These are phyloP conservation scores for Nothoprocta pentlandii DNA, from an alignment of 2,113 vertebrate species.

Conservation along the genomic window DNA sequence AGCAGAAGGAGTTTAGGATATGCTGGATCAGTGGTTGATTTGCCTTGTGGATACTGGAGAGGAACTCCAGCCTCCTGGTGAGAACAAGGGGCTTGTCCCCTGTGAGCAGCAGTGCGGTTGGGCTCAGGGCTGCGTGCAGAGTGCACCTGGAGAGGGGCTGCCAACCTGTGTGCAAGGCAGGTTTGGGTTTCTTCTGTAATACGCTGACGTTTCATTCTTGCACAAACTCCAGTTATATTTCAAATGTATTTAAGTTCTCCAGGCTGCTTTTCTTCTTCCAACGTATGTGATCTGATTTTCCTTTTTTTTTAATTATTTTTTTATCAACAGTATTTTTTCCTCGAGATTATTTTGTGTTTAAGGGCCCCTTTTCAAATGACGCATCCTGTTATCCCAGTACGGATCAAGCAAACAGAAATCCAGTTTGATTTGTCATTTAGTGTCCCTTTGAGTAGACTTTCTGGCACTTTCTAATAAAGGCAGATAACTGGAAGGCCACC, in stretches of 20 bases:
- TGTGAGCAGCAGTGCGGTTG: background rate
- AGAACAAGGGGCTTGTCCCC: rapidly evolving
- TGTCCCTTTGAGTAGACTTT: background rate
- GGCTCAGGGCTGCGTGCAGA: background rate
- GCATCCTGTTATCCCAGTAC: background rate
- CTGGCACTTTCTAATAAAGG: background rate
- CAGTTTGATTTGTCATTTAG: background rate
- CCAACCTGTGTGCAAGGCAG: background rate
- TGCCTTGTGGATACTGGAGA: background rate
- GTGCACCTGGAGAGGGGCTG: background rate
- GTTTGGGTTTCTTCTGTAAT: background rate
- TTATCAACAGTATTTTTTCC: background rate
- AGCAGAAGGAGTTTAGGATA: background rate
- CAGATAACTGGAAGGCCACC: background rate
- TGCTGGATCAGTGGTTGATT: background rate
- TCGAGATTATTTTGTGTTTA: background rate
- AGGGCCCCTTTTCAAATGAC: background rate
- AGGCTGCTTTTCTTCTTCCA: background rate
- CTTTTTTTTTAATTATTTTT: background rate
- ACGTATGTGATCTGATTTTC: background rate
- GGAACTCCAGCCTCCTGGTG: background rate
- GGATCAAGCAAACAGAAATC: constrained; percentile 9
- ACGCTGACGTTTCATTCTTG: background rate
- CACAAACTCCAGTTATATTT: background rate
- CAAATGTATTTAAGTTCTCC: background rate